Evolutionary conservation across 2,888 invertebrate species (phyloP).

Genomic region (Eretmocerus hayati): DNA sequence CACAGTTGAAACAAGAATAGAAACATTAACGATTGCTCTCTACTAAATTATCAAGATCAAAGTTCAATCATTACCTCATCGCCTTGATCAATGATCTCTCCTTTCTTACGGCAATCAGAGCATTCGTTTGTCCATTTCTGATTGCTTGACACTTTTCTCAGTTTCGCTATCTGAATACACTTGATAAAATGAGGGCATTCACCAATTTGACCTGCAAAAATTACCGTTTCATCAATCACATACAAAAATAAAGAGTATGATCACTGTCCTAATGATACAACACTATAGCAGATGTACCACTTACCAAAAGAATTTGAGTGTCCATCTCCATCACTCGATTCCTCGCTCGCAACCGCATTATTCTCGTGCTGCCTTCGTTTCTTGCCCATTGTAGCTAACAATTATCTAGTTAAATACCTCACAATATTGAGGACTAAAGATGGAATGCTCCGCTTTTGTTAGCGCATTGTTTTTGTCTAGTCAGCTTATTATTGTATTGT

Average conservation of each 20-base stretch:
- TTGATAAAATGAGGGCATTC: constrained; percentile 64
- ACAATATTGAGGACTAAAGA: too few relatives aligned
- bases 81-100: constrained; percentile 43
- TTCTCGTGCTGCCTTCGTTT: constrained; percentile 56
- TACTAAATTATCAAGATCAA: too few relatives aligned
- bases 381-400: constrained; percentile 30
- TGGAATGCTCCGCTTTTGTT: too few relatives aligned
- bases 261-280: not conserved
- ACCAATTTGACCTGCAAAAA: too few relatives aligned
- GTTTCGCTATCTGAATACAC: constrained; percentile 57
- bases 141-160: constrained; percentile 55
- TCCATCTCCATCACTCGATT: constrained; percentile 63
- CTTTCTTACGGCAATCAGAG: constrained; percentile 53
- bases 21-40: too few relatives aligned
- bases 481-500: too few relatives aligned
- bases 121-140: constrained; percentile 55
- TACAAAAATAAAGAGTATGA: not conserved
- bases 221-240: too few relatives aligned
- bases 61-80: constrained; percentile 40
- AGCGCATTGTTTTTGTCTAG: too few relatives aligned
- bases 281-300: not conserved
- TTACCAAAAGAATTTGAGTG: not conserved
- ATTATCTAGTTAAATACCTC: constrained; percentile 49
- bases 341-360: constrained; percentile 54
- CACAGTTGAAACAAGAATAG: too few relatives aligned